Conservation (phyloP, 2,888 invertebrate genomes). For the Eilema sororculum region DNA sequence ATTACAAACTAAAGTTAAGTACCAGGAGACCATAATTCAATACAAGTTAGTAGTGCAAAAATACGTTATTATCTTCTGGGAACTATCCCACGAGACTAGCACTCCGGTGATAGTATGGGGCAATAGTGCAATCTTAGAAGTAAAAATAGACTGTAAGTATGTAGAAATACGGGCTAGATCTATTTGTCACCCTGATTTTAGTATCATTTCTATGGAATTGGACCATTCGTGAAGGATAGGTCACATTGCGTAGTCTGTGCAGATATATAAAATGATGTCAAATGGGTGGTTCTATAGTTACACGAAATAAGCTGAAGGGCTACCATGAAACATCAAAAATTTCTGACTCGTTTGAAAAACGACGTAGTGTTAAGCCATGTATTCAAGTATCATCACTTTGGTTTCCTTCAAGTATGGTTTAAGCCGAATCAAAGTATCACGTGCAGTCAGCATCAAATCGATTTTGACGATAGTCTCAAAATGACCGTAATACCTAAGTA, state of each 20-base stretch:
- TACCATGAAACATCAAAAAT: too few species aligned
- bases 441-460: too few species aligned
- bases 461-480: too few species aligned
- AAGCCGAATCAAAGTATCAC: too few species aligned
- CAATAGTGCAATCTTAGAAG: conserved; percentile 30
- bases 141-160: conserved; percentile 32
- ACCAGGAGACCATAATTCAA: conserved; percentile 65
- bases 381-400: too few species aligned
- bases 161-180: conserved; percentile 17
- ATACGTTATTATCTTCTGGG: conserved; percentile 65
- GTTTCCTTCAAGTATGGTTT: too few species aligned
- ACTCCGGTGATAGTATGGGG: conserved; percentile 56
- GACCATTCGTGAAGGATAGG: conserved; percentile 44
- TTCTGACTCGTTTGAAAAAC: too few species aligned
- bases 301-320: too few species aligned
- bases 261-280: conserved; percentile 25
- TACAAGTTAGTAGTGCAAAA: conserved; percentile 61
- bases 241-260: conserved; percentile 24
- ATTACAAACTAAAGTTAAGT: conserved; percentile 36
- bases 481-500: too few species aligned
- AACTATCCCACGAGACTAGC: conserved; percentile 80
- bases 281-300: conserved; percentile 1
- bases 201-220: conserved; percentile 48
- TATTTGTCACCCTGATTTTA: conserved; percentile 15
- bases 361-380: too few species aligned